phyloP scores from a whole-genome alignment of 1,140 invertebrate genomes.

The Laodelphax striatellus region DNA sequence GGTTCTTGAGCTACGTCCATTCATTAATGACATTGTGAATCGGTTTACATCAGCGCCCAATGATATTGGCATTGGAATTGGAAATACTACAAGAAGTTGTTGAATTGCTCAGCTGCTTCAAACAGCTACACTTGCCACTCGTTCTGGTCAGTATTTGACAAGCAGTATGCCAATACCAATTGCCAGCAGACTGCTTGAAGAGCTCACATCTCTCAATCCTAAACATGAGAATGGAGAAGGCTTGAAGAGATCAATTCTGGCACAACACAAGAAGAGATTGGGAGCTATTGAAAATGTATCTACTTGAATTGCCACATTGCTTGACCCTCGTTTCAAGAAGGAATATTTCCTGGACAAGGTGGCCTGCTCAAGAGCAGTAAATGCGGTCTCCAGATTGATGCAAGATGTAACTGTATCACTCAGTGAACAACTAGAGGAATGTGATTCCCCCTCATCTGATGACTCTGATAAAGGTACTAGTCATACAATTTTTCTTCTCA shows the following conservation, averaged over 20 bases:
- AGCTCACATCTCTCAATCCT: not conserved
- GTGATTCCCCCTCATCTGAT: no score
- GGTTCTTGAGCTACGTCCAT: conserved; percentile 21
- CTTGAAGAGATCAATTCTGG: conserved; percentile 3
- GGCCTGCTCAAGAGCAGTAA: not conserved
- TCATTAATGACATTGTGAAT: conserved; percentile 10
- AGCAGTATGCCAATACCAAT: conserved; percentile 7
- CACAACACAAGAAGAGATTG: conserved; percentile 3
- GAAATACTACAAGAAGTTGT: conserved; percentile 8
- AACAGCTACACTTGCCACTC: conserved; percentile 2
- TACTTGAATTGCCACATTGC: conserved; percentile 27
- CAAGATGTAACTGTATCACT: not conserved
- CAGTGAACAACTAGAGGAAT: conserved; percentile 1
- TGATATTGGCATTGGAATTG: conserved; percentile 10
- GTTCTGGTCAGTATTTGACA: conserved; percentile 8
- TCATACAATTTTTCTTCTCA: no score
- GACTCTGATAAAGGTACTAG: no score
- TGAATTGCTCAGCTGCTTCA: conserved; percentile 4
- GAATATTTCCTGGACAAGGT: conserved; percentile 18
- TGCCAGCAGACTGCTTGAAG: conserved; percentile 1
- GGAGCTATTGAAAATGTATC: conserved; percentile 20
- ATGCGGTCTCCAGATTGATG: not conserved
- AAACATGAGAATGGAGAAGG: not conserved
- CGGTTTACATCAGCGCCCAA: conserved; percentile 6
- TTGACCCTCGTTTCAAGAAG: conserved; percentile 30